A percentile compares a stretch with the other conserved stretches of the same genome.
Evolutionary conservation across 2,113 vertebrate species (phyloP).

Genomic region (Ciconia maguari): DNA sequence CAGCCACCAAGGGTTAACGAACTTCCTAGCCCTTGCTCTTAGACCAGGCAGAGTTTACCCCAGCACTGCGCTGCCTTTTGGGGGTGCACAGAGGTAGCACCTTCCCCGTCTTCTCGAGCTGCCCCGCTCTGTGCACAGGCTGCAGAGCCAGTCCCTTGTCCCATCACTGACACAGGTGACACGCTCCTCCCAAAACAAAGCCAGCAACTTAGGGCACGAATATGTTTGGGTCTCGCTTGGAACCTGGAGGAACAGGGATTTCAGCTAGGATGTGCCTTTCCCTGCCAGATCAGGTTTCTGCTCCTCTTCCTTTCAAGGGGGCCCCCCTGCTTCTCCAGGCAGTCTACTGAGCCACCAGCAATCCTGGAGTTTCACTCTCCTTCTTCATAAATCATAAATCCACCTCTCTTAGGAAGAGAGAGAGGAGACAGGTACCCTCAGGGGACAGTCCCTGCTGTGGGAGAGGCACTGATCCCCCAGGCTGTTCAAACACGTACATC

Average conservation of each 20-base stretch:
- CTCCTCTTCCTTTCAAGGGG: neutral
- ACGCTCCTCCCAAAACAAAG: neutral
- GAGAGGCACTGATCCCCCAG: rapidly evolving
- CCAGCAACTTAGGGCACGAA: rapidly evolving
- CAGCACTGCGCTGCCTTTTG: neutral
- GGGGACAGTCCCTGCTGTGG: neutral
- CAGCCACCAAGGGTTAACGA: neutral
- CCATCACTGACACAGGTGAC: neutral
- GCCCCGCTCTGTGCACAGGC: neutral
- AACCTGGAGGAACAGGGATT: neutral
- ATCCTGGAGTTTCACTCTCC: neutral
- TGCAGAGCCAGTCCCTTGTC: neutral
- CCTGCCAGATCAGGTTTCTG: neutral
- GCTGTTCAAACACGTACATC: neutral
- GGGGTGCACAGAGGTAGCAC: neutral
- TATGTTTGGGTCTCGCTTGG: neutral
- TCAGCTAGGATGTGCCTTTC: neutral
- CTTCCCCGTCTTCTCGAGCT: neutral
- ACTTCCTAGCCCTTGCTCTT: neutral
- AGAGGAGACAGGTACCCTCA: neutral
- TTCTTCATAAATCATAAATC: neutral
- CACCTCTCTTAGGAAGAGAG: neutral
- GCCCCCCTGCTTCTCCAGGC: neutral
- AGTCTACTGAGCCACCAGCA: neutral
- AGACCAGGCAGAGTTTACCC: neutral